phyloP scores from a whole-genome alignment of 2,113 vertebrate species.

The Odobenus rosmarus region DNA sequence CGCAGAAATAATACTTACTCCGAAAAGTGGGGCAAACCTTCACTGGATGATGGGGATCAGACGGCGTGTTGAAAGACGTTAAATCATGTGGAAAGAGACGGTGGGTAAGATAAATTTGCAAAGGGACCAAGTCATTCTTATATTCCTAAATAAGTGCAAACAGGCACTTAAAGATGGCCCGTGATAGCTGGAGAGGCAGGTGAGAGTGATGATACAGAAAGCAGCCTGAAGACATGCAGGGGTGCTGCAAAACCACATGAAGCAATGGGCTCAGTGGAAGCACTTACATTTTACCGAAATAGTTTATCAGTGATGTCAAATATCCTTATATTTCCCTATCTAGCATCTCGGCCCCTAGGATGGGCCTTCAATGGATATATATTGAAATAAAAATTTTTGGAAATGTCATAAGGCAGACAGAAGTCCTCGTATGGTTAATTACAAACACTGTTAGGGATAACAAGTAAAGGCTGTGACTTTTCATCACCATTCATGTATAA shows the following conservation, averaged over 20 bases:
- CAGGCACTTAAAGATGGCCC: background rate
- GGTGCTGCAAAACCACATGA: background rate
- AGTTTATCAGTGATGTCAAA: background rate
- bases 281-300: background rate
- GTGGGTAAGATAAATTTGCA: background rate
- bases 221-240: background rate
- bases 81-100: background rate
- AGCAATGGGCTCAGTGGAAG: background rate
- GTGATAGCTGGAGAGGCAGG: background rate
- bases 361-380: background rate
- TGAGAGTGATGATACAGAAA: background rate
- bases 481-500: background rate
- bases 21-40: background rate
- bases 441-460: background rate
- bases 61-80: background rate
- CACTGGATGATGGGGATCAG: background rate
- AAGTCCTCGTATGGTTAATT: background rate
- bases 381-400: background rate
- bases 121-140: background rate
- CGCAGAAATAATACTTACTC: background rate
- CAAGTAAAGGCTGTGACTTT: background rate
- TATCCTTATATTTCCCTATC: background rate
- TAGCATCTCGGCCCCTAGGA: background rate
- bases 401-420: background rate
- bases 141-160: background rate